phyloP scores from a whole-genome alignment of 92 coral and sea anemone species.

The Virgularia gustaviana region DNA sequence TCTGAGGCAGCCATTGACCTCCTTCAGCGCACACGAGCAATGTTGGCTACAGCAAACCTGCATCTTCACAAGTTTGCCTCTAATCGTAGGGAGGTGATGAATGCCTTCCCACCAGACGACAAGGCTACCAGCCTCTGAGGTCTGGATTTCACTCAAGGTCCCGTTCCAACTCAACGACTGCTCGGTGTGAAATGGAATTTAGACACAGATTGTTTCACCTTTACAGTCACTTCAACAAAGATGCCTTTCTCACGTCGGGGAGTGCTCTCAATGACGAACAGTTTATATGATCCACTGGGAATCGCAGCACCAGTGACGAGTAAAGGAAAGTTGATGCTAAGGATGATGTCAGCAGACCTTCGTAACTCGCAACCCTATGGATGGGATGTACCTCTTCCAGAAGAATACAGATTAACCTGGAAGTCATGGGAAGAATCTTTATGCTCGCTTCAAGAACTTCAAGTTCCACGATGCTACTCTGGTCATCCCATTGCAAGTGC shows the following conservation, averaged over 20 bases:
- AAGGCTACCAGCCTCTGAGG: conserved; percentile 46
- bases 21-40: conserved; percentile 41
- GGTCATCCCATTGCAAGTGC: neutral
- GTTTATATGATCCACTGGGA: no score
- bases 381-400: conserved; percentile 19
- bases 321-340: conserved; percentile 46
- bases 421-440: conserved; percentile 36
- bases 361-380: conserved; percentile 22
- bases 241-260: conserved; percentile 57
- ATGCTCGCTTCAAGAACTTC: conserved; percentile 15
- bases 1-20: conserved; percentile 53
- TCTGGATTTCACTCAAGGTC: conserved; percentile 34
- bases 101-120: conserved; percentile 49
- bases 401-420: conserved; percentile 38
- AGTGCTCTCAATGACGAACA: conserved; percentile 3
- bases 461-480: conserved; percentile 38
- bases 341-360: conserved; percentile 37
- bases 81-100: conserved; percentile 44
- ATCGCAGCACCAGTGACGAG: no score
- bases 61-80: conserved; percentile 60
- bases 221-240: conserved; percentile 25
- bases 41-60: conserved; percentile 60
- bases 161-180: conserved; percentile 52
- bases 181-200: conserved; percentile 58
- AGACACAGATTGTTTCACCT: conserved; percentile 46